Evolutionary conservation across 2,113 vertebrate genomes (phyloP), one percentile per base, ranked within the genome.

Genomic region (Arothron firmamentum): DNA sequence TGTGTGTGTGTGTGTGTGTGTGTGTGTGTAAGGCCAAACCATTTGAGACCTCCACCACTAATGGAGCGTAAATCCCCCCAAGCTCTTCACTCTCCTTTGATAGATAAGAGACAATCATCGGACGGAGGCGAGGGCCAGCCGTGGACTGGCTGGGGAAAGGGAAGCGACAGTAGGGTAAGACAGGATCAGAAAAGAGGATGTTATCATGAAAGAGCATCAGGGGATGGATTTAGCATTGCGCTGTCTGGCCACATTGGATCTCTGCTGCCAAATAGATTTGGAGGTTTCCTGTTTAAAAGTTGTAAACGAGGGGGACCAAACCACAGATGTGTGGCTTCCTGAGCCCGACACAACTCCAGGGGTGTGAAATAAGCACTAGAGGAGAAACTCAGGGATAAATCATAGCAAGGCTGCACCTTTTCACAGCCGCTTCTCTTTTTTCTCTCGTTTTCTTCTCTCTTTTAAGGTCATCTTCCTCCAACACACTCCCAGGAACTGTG

Each of bases 131-230:
- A 75, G 61, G 70, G 54, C 38, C 43, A 52, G 57, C 54, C 45
- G 65, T 65, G 70, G 64, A 61, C 16, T 3, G 66, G 69, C 66
- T 45, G n/a, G 0, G 19, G 52, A 67, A 60, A 74, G 72, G 73
- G 57, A 66, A 67, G 54, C 2, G n/a, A 19, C 69, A 58, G 59
- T 63, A 49, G 79, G 69, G 62, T 70, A 78, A 79, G 72, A 71
- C 69, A 9, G 67, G 73, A 82, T 82, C 73, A 82, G 65, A 55
- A 48, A 42, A 42, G 52, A 23, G 62, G 68, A 70, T 31, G 53
- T 73, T 73, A 75, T 76, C 75, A 43, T 28, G 67, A 65, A 70
- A 78, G 72, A 64, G 79, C 62, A 76, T 78, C 56, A 52, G 49
- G 50, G 66, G 34, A 59, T 25, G 34, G 42, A 14, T 74, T 71